Conservation (phyloP, 2,888 invertebrate species). For the Chydorus sphaericus region DNA sequence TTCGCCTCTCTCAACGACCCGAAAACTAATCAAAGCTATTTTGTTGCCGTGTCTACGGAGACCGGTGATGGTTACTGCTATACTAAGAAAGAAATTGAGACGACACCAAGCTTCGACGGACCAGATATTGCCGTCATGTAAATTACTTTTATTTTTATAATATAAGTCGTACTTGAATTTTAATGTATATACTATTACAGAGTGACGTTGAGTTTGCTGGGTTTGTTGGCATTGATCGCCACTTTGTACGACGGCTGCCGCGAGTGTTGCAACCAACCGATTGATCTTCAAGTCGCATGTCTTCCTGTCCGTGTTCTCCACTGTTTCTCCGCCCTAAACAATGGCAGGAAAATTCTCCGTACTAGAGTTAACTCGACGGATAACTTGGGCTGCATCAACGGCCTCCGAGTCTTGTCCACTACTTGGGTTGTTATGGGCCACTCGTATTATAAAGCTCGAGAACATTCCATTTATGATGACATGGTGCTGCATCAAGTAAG, state of each 20-base stretch:
- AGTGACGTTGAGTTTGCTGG: background rate
- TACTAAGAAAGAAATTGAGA: background rate
- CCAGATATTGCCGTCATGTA: slow-evolving; percentile 1
- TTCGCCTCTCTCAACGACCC: no score
- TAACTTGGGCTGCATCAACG: background rate
- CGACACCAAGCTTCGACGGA: background rate
- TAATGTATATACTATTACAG: background rate
- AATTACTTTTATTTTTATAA: background rate
- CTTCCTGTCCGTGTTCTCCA: background rate
- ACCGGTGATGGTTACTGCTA: background rate
- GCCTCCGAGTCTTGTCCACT: background rate
- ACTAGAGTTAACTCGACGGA: background rate
- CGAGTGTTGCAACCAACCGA: background rate
- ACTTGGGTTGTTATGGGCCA: slow-evolving; percentile 6
- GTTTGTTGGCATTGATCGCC: background rate
- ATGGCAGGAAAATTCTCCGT: background rate
- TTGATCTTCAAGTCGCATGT: background rate
- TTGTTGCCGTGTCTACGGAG: background rate
- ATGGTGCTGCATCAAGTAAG: background rate
- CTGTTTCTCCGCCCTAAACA: background rate
- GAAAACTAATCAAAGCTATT: background rate
- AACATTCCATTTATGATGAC: background rate
- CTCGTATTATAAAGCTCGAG: background rate
- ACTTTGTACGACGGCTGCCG: background rate
- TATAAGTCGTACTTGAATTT: no score